Evolutionary conservation across 2,888 invertebrate species (phyloP).

Genomic region (Caenorhabditis sinica): DNA sequence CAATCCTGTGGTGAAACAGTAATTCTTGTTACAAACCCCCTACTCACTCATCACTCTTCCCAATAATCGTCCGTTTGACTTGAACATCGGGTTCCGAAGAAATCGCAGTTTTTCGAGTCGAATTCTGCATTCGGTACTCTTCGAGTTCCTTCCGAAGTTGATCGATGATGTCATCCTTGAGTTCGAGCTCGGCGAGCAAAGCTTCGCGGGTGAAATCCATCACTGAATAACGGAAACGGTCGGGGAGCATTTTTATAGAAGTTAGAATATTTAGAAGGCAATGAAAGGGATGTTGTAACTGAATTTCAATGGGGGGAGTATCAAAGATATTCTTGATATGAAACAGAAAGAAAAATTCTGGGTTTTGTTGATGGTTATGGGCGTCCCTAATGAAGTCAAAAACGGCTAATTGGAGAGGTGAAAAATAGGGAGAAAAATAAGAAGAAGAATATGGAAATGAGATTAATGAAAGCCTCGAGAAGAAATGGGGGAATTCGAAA

Average conservation of each 20-base stretch:
- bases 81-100: conserved; percentile 76
- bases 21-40: neutral
- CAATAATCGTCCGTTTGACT: conserved; percentile 61
- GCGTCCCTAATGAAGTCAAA: neutral
- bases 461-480: neutral
- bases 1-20: too few species aligned
- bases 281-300: too few species aligned
- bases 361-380: neutral
- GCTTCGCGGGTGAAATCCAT: conserved; percentile 72
- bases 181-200: conserved; percentile 70
- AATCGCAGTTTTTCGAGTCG: conserved; percentile 77
- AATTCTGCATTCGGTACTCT: conserved; percentile 61
- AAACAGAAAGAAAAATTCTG: neutral
- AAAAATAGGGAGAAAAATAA: too few species aligned
- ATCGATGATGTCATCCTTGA: conserved; percentile 75
- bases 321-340: neutral
- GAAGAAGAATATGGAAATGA: conserved; percentile 15
- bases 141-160: conserved; percentile 70
- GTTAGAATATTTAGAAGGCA: too few species aligned
- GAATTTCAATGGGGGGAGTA: too few species aligned
- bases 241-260: conserved; percentile 26
- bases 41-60: conserved; percentile 73
- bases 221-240: conserved; percentile 60
- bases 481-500: neutral
- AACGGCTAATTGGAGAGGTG: neutral